phyloP scores from a whole-genome alignment of 2,888 invertebrate genomes.

The Candidula unifasciata region DNA sequence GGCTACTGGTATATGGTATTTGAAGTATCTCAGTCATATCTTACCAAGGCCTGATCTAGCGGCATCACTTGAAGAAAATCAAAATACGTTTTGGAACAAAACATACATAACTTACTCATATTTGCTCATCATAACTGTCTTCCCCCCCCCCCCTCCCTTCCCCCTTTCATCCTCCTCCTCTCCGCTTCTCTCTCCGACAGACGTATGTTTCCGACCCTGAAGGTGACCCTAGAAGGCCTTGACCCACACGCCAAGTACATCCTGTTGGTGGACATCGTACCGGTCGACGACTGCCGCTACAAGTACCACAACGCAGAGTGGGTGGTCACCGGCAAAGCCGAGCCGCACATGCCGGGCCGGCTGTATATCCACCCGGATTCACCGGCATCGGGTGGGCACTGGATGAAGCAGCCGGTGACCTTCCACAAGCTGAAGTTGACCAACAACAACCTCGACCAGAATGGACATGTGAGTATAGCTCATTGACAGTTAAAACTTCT shows the following conservation, averaged over 20 bases:
- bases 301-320: constrained; percentile 80
- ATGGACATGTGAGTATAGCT: constrained; percentile 96
- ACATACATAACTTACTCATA: too few species aligned
- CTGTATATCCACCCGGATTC: constrained; percentile 99
- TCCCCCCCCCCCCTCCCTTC: too few species aligned
- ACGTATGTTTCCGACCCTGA: constrained; percentile 94
- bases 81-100: too few species aligned
- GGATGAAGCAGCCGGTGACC: constrained; percentile 99
- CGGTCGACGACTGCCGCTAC: constrained; percentile 86
- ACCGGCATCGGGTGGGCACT: constrained; percentile 91
- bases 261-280: constrained; percentile 87
- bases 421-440: constrained; percentile 99
- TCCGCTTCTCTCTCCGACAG: constrained; percentile 80
- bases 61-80: too few species aligned
- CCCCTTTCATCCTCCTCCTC: too few species aligned
- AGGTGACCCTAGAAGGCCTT: constrained; percentile 86
- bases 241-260: constrained; percentile 90
- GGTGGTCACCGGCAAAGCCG: constrained; percentile 95
- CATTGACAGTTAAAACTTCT: background rate
- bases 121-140: too few species aligned
- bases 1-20: too few species aligned
- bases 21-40: too few species aligned
- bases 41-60: too few species aligned
- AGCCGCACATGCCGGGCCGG: constrained; percentile 99
- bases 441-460: constrained; percentile 99